Percentiles rank a stretch among this genome's conserved stretches.
Conservation (phyloP, 1,140 invertebrate species). For the Phocides pigmalion region DNA sequence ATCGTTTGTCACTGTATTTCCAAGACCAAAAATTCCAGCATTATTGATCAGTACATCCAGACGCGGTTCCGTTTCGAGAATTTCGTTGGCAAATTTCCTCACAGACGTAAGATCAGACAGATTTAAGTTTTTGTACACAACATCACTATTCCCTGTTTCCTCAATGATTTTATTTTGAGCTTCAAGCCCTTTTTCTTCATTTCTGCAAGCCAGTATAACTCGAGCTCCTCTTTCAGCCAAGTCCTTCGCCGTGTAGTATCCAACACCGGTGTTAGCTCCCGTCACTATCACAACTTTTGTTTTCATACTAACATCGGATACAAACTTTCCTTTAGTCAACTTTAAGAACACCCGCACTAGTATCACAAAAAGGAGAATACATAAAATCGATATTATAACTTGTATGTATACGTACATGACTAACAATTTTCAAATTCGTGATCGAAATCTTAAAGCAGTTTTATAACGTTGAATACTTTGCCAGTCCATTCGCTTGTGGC, state of each 20-base stretch:
- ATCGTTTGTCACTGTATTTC: constrained; percentile 86
- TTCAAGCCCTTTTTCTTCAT: constrained; percentile 81
- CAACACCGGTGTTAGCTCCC: constrained; percentile 41
- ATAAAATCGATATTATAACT: not conserved
- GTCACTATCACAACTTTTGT: constrained; percentile 44
- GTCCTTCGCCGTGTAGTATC: constrained; percentile 41
- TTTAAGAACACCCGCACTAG: constrained; percentile 10
- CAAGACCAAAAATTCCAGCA: constrained; percentile 85
- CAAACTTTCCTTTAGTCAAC: not conserved
- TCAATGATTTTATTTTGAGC: constrained; percentile 76
- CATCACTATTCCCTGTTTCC: constrained; percentile 71
- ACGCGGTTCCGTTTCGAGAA: constrained; percentile 86
- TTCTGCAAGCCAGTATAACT: constrained; percentile 92
- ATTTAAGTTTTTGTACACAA: constrained; percentile 85
- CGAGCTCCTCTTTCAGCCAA: constrained; percentile 85
- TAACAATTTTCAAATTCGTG: not conserved
- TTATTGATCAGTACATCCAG: constrained; percentile 90
- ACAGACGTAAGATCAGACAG: constrained; percentile 88
- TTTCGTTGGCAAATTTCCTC: constrained; percentile 87
- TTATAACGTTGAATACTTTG: too few relatives aligned
- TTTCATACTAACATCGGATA: constrained; percentile 23
- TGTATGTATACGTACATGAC: not conserved
- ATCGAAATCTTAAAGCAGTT: too few relatives aligned
- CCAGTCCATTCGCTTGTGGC: too few relatives aligned
- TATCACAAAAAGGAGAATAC: not conserved